Percentiles rank a stretch among this genome's conserved stretches.
phyloP scores from a whole-genome alignment of 2,888 invertebrate genomes.

The Microctonus aethiopoides region DNA sequence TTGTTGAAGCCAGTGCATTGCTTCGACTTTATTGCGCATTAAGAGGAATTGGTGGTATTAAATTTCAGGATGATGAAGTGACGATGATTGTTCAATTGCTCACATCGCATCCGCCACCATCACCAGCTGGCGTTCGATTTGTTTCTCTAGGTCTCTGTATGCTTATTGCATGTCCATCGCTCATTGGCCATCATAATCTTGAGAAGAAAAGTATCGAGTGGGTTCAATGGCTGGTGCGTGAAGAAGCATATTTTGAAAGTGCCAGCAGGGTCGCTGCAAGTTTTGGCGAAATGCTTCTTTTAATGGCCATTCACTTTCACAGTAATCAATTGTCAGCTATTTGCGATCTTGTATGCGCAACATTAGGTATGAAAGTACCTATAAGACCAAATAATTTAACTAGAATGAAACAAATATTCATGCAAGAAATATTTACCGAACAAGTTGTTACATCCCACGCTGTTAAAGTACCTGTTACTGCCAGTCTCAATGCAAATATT shows the following conservation, averaged over 20 bases:
- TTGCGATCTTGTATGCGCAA: slow-evolving; percentile 92
- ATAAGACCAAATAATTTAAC: slow-evolving; percentile 88
- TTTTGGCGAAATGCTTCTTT: slow-evolving; percentile 93
- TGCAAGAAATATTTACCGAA: slow-evolving; percentile 96
- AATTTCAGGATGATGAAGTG: slow-evolving; percentile 94
- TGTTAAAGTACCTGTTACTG: slow-evolving; percentile 94
- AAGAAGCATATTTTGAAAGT: slow-evolving; percentile 89
- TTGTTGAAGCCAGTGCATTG: slow-evolving; percentile 90
- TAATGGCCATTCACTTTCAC: slow-evolving; percentile 98
- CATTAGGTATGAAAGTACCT: slow-evolving; percentile 94
- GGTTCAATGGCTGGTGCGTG: slow-evolving; percentile 92
- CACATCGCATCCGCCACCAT: slow-evolving; percentile 88
- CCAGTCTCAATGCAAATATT: slow-evolving; percentile 86
- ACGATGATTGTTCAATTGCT: slow-evolving; percentile 83
- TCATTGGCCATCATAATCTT: slow-evolving; percentile 76
- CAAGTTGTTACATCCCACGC: slow-evolving; percentile 97
- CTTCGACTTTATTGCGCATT: slow-evolving; percentile 91
- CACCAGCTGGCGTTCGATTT: slow-evolving; percentile 92
- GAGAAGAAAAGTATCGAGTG: slow-evolving; percentile 91
- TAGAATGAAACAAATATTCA: slow-evolving; percentile 92
- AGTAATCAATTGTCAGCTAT: slow-evolving; percentile 94
- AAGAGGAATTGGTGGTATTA: slow-evolving; percentile 91
- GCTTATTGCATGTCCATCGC: slow-evolving; percentile 92
- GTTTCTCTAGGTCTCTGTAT: slow-evolving; percentile 93
- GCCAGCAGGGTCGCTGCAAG: slow-evolving; percentile 88